phyloP scores from a whole-genome alignment of 2,797 vertebrate genomes.

The Acridotheres tristis region DNA sequence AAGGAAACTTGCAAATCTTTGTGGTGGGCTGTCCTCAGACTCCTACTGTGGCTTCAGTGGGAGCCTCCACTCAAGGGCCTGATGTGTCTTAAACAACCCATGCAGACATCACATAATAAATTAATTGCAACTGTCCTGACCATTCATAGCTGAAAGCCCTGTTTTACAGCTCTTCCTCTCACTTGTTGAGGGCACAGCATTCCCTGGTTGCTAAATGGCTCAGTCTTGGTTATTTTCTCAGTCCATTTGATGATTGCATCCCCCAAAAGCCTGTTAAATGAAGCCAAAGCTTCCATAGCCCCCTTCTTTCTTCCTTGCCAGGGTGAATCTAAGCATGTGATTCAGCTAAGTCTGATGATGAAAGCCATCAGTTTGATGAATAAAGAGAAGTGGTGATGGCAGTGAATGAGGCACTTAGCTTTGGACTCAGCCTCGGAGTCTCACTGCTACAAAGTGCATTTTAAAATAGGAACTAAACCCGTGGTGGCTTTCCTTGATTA shows the following conservation, averaged over 20 bases:
- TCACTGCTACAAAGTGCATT: not conserved
- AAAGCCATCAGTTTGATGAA: not conserved
- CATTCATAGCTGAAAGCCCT: not conserved
- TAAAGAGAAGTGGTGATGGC: not conserved
- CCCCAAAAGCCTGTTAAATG: not conserved
- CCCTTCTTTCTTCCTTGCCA: not conserved
- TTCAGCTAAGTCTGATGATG: not conserved
- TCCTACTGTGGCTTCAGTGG: not conserved
- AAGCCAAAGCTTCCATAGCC: not conserved
- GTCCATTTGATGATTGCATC: not conserved
- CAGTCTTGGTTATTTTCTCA: not conserved
- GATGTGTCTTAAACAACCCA: not conserved
- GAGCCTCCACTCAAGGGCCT: not conserved
- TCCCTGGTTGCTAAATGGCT: not conserved
- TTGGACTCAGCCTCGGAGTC: not conserved
- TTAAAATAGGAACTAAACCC: not conserved
- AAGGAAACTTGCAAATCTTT: not conserved
- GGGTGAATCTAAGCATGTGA: not conserved
- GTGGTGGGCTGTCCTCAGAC: not conserved
- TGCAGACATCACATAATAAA: not conserved
- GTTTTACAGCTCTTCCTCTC: not conserved
- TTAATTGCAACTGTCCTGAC: not conserved
- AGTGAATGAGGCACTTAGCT: not conserved
- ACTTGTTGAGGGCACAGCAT: not conserved
- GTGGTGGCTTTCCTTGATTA: not conserved